Evolutionary conservation across 2,888 invertebrate genomes (phyloP).

Genomic region (Diarsia mendica): DNA sequence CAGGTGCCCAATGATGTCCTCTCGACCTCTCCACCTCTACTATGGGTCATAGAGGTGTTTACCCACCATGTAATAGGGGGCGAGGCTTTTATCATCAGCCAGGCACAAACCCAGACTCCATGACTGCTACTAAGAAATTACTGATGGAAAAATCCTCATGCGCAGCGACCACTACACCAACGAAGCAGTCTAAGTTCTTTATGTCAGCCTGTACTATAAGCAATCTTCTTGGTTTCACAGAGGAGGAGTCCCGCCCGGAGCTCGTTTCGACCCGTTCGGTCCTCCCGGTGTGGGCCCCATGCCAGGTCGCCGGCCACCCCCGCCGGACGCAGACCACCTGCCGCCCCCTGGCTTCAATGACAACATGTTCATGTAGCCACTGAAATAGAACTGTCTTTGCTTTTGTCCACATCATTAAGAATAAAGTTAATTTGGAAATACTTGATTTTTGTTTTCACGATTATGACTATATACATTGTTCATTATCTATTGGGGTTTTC

Average conservation of each 20-base stretch:
- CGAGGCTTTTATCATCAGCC: too few relatives aligned
- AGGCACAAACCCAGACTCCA: too few relatives aligned
- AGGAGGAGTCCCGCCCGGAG: conserved; percentile 92
- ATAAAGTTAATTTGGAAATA: conserved; percentile 60
- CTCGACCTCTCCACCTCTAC: too few relatives aligned
- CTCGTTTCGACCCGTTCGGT: conserved; percentile 95
- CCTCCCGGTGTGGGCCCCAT: conserved; percentile 91
- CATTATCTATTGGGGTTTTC: too few relatives aligned
- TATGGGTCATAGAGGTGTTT: too few relatives aligned
- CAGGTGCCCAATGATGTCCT: too few relatives aligned
- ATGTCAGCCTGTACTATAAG: not conserved
- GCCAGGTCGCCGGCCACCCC: conserved; percentile 83
- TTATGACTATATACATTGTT: not conserved
- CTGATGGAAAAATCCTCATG: too few relatives aligned
- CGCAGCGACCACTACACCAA: too few relatives aligned
- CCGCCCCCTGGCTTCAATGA: conserved; percentile 94
- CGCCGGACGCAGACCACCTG: conserved; percentile 93
- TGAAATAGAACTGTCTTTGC: conserved; percentile 34
- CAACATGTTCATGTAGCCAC: conserved; percentile 93
- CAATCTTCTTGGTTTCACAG: conserved; percentile 75
- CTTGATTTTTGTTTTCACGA: not conserved
- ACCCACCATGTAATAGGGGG: too few relatives aligned
- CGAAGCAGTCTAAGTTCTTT: not conserved
- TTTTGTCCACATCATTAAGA: conserved; percentile 56
- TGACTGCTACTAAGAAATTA: too few relatives aligned